These are phyloP conservation scores for Digitonthophagus gazella DNA, from an alignment of 2,888 invertebrate genomes.

Conservation along the genomic window DNA sequence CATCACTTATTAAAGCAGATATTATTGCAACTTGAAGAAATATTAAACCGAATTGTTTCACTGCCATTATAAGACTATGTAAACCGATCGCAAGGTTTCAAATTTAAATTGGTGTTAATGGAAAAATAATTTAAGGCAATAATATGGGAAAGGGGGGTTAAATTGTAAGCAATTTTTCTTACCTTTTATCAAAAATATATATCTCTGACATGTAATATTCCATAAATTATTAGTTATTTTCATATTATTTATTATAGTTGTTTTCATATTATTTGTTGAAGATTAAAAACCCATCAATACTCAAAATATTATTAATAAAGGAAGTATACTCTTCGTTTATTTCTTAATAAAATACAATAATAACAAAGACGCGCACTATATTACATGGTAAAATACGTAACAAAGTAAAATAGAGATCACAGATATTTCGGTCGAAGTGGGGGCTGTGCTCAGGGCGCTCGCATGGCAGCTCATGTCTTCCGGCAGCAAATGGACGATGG, in stretches of 20 bases:
- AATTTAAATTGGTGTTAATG: neutral
- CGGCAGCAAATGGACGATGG: conserved; percentile 71
- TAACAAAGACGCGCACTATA: conserved; percentile 30
- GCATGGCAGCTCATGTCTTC: conserved; percentile 84
- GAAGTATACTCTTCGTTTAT: conserved; percentile 26
- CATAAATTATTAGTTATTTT: neutral
- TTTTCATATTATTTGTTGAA: too few relatives aligned
- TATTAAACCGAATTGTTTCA: neutral
- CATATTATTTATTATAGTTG: too few relatives aligned
- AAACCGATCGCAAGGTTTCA: neutral
- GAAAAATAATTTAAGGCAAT: neutral
- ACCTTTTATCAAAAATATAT: too few relatives aligned
- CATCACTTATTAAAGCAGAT: too few relatives aligned
- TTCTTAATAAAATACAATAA: conserved; percentile 27
- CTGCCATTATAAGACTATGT: neutral
- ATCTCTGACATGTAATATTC: too few relatives aligned
- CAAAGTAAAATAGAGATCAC: conserved; percentile 39
- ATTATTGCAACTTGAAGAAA: neutral
- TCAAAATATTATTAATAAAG: conserved; percentile 19
- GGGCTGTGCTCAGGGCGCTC: conserved; percentile 68
- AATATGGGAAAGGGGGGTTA: too few relatives aligned
- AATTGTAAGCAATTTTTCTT: too few relatives aligned
- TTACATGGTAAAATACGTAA: conserved; percentile 34
- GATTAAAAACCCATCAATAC: neutral
- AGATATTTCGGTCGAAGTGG: conserved; percentile 40